Percentiles rank a stretch among this genome's conserved stretches.
Conservation (phyloP, 2,113 vertebrate genomes). For the Lophura nycthemera region DNA sequence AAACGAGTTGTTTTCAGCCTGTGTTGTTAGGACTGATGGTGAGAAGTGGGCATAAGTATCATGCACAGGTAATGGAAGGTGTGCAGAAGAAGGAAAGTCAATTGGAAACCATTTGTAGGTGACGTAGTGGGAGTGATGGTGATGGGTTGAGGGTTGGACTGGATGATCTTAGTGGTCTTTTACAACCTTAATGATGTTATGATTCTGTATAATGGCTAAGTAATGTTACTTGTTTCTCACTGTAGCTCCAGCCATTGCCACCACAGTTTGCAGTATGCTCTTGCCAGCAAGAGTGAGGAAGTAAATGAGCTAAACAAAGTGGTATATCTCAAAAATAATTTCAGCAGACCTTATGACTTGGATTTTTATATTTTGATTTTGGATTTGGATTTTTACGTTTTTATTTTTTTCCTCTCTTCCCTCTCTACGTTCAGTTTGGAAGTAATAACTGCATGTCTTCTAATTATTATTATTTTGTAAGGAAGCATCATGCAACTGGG, state of each 20-base stretch:
- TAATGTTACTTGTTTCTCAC: background rate
- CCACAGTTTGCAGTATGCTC: accelerated
- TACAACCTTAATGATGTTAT: no score
- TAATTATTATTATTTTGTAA: background rate
- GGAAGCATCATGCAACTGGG: background rate
- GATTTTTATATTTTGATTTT: background rate
- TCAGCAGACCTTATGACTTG: background rate
- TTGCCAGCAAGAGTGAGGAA: background rate
- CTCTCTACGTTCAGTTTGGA: background rate
- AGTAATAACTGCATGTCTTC: accelerated
- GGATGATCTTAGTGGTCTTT: no score
- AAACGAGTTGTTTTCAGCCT: background rate
- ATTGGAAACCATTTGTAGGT: background rate
- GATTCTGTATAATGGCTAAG: background rate
- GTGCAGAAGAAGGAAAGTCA: background rate
- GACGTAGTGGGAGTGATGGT: background rate
- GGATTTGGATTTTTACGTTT: background rate
- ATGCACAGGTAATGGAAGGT: background rate
- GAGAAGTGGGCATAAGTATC: background rate
- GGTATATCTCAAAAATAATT: background rate
- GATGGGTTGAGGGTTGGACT: no score
- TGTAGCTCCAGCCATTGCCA: accelerated
- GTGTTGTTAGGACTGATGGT: background rate
- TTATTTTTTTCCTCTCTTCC: background rate
- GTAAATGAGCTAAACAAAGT: background rate